Conservation (phyloP, 2,797 vertebrate genomes). For the Artibeus jamaicensis region DNA sequence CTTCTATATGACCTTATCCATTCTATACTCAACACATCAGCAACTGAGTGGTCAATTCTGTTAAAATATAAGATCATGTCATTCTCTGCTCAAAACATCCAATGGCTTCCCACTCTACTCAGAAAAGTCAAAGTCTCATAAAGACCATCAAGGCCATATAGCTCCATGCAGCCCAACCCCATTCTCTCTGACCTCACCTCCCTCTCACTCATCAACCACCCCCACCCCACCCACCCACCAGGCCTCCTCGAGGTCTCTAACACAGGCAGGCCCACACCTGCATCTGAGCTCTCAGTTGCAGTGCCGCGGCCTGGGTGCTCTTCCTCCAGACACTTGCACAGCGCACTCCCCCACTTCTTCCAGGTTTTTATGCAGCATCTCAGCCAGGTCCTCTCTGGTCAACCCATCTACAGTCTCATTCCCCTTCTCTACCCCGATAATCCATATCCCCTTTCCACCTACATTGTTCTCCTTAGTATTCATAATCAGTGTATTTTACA, state of each 20-base stretch:
- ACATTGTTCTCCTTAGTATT: neutral
- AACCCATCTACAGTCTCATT: neutral
- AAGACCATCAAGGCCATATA: neutral
- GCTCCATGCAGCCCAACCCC: neutral
- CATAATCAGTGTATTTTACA: neutral
- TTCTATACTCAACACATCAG: neutral
- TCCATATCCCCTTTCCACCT: neutral
- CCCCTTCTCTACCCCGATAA: no score
- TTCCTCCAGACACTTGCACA: neutral
- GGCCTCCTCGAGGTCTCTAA: neutral
- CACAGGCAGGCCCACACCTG: neutral
- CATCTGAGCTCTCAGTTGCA: neutral
- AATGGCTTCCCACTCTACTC: neutral
- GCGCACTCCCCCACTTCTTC: neutral
- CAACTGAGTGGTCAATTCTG: neutral
- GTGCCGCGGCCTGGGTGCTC: neutral
- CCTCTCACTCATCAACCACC: neutral
- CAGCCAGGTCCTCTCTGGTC: neutral
- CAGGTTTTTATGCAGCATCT: neutral
- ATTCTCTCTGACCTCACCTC: neutral
- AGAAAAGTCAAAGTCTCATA: neutral
- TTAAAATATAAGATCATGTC: neutral
- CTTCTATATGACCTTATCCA: neutral
- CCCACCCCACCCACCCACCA: rapidly evolving
- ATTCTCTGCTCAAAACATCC: neutral